Percentiles rank a stretch among this genome's conserved stretches.
phyloP scores from a whole-genome alignment of 1,140 invertebrate species.

The Lordiphosa mommai region DNA sequence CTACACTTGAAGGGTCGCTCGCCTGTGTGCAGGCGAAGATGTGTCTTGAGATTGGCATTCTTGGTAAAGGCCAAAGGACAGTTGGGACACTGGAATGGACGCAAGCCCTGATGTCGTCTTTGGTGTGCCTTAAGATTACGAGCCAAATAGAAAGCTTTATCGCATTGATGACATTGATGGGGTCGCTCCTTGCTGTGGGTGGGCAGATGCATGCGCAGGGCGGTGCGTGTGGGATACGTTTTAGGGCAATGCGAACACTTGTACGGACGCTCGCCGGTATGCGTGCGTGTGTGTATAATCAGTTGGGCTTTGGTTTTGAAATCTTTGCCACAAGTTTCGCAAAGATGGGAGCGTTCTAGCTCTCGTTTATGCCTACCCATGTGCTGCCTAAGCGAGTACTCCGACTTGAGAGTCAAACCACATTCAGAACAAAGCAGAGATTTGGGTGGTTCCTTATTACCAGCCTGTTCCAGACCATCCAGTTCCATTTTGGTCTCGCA shows the following conservation, averaged over 20 bases:
- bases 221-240: conserved; percentile 16
- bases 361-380: conserved; percentile 7
- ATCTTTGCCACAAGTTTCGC: conserved; percentile 25
- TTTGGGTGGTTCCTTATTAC: not conserved
- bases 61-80: conserved; percentile 23
- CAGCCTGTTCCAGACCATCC: not conserved
- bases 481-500: not conserved
- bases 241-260: conserved; percentile 23
- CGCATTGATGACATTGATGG: conserved; percentile 20
- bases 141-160: conserved; percentile 14
- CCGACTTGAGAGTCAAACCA: conserved; percentile 14
- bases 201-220: conserved; percentile 16
- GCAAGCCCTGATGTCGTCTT: conserved; percentile 18
- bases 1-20: conserved; percentile 28
- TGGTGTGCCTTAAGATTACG: conserved; percentile 15
- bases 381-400: conserved; percentile 10
- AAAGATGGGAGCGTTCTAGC: conserved; percentile 16
- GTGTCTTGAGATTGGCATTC: conserved; percentile 25
- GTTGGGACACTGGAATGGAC: conserved; percentile 19
- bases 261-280: conserved; percentile 35
- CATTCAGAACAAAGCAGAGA: conserved; percentile 23
- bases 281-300: conserved; percentile 13
- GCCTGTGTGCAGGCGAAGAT: conserved; percentile 23
- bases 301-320: conserved; percentile 22
- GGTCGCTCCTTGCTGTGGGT: conserved; percentile 24